Evolutionary conservation across 2,888 invertebrate species (phyloP).

Genomic region (Agriopis leucophaearia): DNA sequence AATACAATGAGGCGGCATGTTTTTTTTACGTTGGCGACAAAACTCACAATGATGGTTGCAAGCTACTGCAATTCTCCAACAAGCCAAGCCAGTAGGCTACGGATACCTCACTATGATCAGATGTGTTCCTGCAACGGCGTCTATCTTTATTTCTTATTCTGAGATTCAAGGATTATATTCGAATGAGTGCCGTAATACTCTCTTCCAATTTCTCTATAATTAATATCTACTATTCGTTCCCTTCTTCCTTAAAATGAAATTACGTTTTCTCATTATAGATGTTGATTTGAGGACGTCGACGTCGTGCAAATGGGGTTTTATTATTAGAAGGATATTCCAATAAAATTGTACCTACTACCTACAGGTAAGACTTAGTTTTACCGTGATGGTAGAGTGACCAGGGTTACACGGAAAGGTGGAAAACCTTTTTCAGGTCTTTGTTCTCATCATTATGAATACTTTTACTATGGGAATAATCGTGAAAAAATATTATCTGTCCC

Average conservation of each 20-base stretch:
- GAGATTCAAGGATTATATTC: conserved; percentile 31
- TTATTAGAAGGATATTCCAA: background rate
- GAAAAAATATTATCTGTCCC: no score
- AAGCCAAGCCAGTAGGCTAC: no score
- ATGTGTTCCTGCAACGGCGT: background rate
- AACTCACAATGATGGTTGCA: no score
- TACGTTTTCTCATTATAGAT: conserved; percentile 21
- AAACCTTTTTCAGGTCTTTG: no score
- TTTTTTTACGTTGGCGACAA: no score
- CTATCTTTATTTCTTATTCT: background rate
- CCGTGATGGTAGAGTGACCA: no score
- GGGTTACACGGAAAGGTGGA: no score
- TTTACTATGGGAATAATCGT: no score
- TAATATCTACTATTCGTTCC: conserved; percentile 29
- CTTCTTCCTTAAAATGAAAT: conserved; percentile 18
- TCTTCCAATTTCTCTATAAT: conserved; percentile 35
- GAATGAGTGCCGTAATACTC: conserved; percentile 26
- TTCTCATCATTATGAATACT: no score
- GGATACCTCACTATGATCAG: no score
- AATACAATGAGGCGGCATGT: no score
- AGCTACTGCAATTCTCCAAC: no score
- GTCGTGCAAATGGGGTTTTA: conserved; percentile 7
- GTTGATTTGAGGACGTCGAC: conserved; percentile 15
- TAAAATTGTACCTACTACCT: background rate
- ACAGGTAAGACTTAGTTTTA: background rate